Percentiles rank a stretch among this genome's conserved stretches.
Evolutionary conservation across 1,140 invertebrate genomes (phyloP).

Genomic region (Adoxophyes honmai): DNA sequence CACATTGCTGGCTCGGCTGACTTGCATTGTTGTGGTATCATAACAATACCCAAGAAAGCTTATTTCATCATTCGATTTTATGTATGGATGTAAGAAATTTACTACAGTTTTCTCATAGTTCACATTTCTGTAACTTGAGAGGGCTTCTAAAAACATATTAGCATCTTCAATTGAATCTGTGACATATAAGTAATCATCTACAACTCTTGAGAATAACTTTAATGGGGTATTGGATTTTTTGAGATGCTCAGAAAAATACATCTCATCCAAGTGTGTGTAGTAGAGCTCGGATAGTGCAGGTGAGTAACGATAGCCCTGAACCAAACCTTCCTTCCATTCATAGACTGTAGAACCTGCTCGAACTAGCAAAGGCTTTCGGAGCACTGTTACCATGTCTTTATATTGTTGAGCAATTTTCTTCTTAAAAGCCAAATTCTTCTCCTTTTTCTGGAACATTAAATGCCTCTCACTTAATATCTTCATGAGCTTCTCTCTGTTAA

Average conservation of each 20-base stretch:
- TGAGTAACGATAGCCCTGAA: slow-evolving; percentile 73
- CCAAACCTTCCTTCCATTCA: slow-evolving; percentile 67
- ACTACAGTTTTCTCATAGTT: slow-evolving; percentile 65
- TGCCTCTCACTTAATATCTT: slow-evolving; percentile 52
- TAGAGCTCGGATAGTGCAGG: slow-evolving; percentile 71
- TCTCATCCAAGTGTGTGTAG: slow-evolving; percentile 59
- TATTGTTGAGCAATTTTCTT: slow-evolving; percentile 50
- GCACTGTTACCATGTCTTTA: slow-evolving; percentile 54
- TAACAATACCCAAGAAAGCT: slow-evolving; percentile 66
- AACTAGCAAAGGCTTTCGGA: slow-evolving; percentile 58
- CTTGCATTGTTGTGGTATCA: slow-evolving; percentile 54
- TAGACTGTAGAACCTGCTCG: slow-evolving; percentile 63
- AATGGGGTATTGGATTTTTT: slow-evolving; percentile 33
- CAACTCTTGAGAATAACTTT: slow-evolving; percentile 60
- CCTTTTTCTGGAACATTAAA: slow-evolving; percentile 42
- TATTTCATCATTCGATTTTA: slow-evolving; percentile 49
- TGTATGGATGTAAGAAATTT: slow-evolving; percentile 53
- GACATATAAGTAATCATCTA: slow-evolving; percentile 73
- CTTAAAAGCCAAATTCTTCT: slow-evolving; percentile 41
- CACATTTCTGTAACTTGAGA: slow-evolving; percentile 63
- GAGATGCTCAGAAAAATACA: slow-evolving; percentile 52
- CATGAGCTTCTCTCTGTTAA: slow-evolving; percentile 52
- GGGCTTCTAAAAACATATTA: slow-evolving; percentile 48
- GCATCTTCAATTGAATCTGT: slow-evolving; percentile 63
- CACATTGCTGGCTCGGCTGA: slow-evolving; percentile 55